Evolutionary conservation across 2,113 vertebrate species (phyloP).

Genomic region (Hippocampus abdominalis): DNA sequence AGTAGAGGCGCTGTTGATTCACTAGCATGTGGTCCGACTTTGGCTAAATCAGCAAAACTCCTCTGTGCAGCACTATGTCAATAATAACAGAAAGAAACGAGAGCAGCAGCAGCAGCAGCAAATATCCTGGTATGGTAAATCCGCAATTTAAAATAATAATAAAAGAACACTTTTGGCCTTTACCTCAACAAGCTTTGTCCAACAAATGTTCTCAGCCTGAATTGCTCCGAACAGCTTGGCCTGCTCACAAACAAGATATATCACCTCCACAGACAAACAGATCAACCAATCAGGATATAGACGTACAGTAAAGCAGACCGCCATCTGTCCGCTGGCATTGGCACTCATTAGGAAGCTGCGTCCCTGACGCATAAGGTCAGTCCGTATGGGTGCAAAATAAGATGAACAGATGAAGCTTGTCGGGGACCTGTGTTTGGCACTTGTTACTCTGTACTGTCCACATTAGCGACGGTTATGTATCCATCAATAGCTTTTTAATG

Average conservation of each 20-base stretch:
- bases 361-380: conserved; percentile 31
- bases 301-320: conserved; percentile 46
- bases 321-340: conserved; percentile 52
- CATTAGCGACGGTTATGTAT: not conserved
- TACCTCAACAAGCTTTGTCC: conserved; percentile 31
- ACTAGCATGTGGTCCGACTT: not conserved
- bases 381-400: not conserved
- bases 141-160: not conserved
- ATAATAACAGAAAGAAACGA: not conserved
- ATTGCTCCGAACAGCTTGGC: conserved; percentile 50
- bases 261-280: conserved; percentile 42
- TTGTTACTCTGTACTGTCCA: not conserved
- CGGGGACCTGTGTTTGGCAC: conserved; percentile 4
- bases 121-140: not conserved
- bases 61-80: not conserved
- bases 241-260: conserved; percentile 52
- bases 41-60: not conserved
- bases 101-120: too few relatives aligned
- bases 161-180: conserved; percentile 22
- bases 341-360: conserved; percentile 35
- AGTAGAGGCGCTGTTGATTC: not conserved
- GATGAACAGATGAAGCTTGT: not conserved
- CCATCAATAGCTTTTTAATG: not conserved
- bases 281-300: conserved; percentile 60
- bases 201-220: conserved; percentile 37